A percentile compares a stretch with the other conserved stretches of the same genome.
Evolutionary conservation across 2,797 vertebrate species (phyloP).

Genomic region (Karalla daura): DNA sequence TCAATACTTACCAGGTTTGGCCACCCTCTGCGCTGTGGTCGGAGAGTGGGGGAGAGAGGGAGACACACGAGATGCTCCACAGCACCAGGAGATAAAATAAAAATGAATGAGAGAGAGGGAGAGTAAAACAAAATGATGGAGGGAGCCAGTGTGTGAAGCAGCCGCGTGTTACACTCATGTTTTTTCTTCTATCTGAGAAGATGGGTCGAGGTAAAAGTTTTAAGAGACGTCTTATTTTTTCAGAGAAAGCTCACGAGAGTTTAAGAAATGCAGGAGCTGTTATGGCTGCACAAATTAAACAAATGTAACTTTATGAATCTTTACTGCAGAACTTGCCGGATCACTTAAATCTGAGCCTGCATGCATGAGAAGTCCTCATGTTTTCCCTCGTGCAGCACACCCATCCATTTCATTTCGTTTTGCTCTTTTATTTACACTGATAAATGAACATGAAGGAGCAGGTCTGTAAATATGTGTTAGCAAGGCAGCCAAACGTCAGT

Average conservation of each 20-base stretch:
- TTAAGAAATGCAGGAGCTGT: neutral
- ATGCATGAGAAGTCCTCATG: neutral
- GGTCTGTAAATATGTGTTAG: neutral
- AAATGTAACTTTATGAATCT: neutral
- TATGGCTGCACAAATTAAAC: neutral
- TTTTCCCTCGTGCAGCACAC: neutral
- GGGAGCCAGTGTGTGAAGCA: constrained; percentile 50
- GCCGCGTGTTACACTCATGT: constrained; percentile 51
- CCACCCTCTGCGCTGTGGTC: constrained; percentile 81
- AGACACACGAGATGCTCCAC: constrained; percentile 67
- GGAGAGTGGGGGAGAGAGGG: constrained; percentile 72
- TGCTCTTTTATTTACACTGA: neutral
- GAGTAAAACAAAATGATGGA: constrained; percentile 64
- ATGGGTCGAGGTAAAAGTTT: neutral
- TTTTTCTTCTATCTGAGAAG: constrained; percentile 10
- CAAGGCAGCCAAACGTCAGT: neutral
- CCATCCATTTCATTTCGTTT: neutral
- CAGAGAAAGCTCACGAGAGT: neutral
- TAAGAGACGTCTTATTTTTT: neutral
- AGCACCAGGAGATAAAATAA: constrained; percentile 69
- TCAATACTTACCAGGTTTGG: constrained; percentile 89
- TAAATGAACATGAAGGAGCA: neutral
- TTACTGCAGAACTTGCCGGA: neutral
- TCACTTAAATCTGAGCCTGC: neutral
- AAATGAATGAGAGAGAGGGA: constrained; percentile 66